These are phyloP conservation scores for Junonia oenone DNA, from an alignment of 2,888 invertebrate genomes.

Conservation along the genomic window DNA sequence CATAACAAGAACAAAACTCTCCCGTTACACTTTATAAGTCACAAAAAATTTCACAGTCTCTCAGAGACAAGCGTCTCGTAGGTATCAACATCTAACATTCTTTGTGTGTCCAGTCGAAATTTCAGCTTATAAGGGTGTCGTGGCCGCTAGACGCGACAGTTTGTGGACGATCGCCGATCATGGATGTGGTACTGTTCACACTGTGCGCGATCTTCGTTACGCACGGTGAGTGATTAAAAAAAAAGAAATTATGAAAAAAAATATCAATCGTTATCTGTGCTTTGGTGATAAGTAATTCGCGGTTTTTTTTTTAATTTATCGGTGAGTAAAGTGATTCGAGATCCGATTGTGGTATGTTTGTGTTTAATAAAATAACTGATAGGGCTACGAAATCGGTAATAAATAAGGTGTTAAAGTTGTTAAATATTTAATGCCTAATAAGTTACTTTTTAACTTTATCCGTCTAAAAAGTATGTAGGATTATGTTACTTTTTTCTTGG, in stretches of 20 bases:
- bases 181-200: slow-evolving; percentile 5
- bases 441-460: too few species aligned
- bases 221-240: slow-evolving; percentile 22
- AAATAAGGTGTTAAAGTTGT: too few species aligned
- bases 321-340: neutral
- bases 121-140: slow-evolving; percentile 18
- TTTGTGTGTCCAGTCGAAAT: neutral
- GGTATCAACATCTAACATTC: neutral
- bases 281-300: neutral
- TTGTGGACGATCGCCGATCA: slow-evolving; percentile 15
- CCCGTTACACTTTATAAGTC: too few species aligned
- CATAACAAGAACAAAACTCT: too few species aligned
- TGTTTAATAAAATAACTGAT: neutral
- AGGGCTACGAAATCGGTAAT: neutral
- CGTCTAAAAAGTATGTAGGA: too few species aligned
- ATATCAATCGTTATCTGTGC: neutral
- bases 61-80: neutral
- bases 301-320: neutral
- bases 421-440: too few species aligned
- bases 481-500: too few species aligned
- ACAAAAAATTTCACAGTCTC: neutral
- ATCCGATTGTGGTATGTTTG: neutral
- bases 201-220: slow-evolving; percentile 6
- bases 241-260: neutral
- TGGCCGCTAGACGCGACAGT: slow-evolving; percentile 12